A percentile compares a stretch with the other conserved stretches of the same genome.
phyloP scores from a whole-genome alignment of 2,113 vertebrate genomes.

The Sinosuthora webbiana region DNA sequence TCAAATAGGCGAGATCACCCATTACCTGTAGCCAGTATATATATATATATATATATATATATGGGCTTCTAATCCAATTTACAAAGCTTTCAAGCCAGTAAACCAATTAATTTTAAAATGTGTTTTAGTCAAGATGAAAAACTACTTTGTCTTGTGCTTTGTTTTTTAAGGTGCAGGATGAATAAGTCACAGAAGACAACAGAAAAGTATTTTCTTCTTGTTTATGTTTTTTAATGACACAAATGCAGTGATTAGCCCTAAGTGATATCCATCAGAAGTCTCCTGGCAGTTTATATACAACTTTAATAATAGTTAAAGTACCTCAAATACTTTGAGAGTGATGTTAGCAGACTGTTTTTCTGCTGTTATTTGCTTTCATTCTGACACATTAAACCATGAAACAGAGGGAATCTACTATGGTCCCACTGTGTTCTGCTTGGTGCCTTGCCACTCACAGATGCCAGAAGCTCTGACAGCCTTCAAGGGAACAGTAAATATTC shows the following conservation, averaged over 20 bases:
- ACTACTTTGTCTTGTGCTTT: neutral
- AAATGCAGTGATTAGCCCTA: slow-evolving; percentile 2
- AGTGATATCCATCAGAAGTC: neutral
- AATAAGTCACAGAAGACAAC: slow-evolving; percentile 12
- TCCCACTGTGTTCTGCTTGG: neutral
- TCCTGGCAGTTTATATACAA: neutral
- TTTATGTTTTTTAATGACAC: slow-evolving; percentile 1
- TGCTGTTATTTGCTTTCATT: neutral
- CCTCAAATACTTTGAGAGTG: neutral
- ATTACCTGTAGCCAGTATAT: neutral
- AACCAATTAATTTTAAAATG: slow-evolving; percentile 50
- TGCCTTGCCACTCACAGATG: neutral
- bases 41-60: neutral
- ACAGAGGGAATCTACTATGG: neutral
- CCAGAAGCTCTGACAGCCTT: neutral
- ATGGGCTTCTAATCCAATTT: slow-evolving; percentile 41
- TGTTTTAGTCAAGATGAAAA: slow-evolving; percentile 30
- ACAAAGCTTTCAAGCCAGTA: slow-evolving; percentile 42
- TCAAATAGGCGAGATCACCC: neutral
- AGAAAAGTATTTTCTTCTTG: slow-evolving; percentile 5
- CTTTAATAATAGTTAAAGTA: neutral
- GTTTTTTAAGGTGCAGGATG: slow-evolving; percentile 9
- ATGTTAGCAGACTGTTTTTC: neutral
- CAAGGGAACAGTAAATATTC: neutral
- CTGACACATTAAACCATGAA: neutral